Evolutionary conservation across 2,113 vertebrate species (phyloP).

Genomic region (Mustela lutreola): DNA sequence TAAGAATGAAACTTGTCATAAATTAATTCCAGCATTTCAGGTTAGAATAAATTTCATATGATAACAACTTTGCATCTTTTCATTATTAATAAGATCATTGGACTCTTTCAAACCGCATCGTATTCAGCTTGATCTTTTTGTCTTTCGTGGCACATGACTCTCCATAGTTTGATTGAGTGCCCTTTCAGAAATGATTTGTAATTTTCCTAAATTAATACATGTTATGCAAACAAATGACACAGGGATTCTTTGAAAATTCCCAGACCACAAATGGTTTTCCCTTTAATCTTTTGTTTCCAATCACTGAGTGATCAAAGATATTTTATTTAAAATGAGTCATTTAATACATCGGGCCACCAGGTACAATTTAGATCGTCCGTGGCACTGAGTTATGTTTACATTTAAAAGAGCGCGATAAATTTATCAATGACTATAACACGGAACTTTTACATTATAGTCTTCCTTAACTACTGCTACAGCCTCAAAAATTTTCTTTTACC

Average conservation of each 20-base stretch:
- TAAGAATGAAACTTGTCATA: conserved; percentile 62
- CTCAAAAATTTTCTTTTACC: neutral
- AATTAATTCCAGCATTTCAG: conserved; percentile 73
- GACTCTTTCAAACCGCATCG: conserved; percentile 71
- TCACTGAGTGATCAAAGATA: conserved; percentile 85
- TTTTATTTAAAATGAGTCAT: conserved; percentile 80
- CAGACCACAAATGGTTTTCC: conserved; percentile 79
- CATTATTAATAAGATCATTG: conserved; percentile 78
- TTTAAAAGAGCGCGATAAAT: conserved; percentile 40
- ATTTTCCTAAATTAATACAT: conserved; percentile 85
- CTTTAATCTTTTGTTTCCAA: conserved; percentile 81
- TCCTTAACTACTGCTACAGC: neutral
- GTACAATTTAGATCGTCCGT: conserved; percentile 28
- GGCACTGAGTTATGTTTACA: neutral
- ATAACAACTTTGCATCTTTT: conserved; percentile 82
- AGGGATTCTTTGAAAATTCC: conserved; percentile 86
- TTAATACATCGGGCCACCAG: conserved; percentile 83
- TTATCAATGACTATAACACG: neutral
- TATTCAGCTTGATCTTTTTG: conserved; percentile 80
- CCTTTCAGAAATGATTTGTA: conserved; percentile 85
- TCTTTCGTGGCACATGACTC: conserved; percentile 69
- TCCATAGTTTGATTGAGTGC: conserved; percentile 73
- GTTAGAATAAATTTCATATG: conserved; percentile 77
- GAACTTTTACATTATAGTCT: neutral
- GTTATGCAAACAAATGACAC: conserved; percentile 85